Evolutionary conservation across 2,113 vertebrate species (phyloP).

Genomic region (Caloenas nicobarica): DNA sequence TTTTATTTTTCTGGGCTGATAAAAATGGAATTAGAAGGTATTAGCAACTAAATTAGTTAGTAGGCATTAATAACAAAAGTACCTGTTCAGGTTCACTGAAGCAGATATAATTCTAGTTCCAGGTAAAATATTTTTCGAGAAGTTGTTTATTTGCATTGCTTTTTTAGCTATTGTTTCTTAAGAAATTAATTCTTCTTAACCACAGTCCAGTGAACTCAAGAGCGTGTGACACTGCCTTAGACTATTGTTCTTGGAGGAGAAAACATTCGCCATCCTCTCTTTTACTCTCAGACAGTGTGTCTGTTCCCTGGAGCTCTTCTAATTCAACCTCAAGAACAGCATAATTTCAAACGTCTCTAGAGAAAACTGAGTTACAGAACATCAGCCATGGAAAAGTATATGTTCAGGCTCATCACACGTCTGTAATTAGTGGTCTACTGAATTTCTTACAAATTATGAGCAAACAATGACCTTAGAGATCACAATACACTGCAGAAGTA

Average conservation of each 20-base stretch:
- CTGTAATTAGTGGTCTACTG: background rate
- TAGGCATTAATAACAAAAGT: conserved; percentile 2
- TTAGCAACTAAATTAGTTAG: conserved; percentile 42
- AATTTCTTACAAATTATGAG: background rate
- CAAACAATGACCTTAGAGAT: background rate
- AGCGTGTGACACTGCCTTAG: background rate
- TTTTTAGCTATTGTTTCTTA: background rate
- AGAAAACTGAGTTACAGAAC: background rate
- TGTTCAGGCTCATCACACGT: background rate
- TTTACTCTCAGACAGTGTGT: background rate
- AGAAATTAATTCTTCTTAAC: conserved; percentile 8
- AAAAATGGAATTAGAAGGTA: conserved; percentile 52
- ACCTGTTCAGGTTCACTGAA: background rate
- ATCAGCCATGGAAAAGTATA: background rate
- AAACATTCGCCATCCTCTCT: background rate
- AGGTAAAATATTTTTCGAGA: background rate
- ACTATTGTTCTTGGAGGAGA: background rate
- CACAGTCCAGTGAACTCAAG: background rate
- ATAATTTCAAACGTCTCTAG: background rate
- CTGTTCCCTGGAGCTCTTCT: background rate
- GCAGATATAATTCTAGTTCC: conserved; percentile 7
- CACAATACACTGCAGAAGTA: background rate
- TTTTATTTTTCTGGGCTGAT: background rate
- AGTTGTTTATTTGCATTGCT: conserved; percentile 9
- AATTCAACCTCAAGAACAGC: background rate